A percentile compares a stretch with the other conserved stretches of the same genome.
Evolutionary conservation across 2,797 vertebrate genomes (phyloP).

Genomic region (Lepilemur septentrionalis): DNA sequence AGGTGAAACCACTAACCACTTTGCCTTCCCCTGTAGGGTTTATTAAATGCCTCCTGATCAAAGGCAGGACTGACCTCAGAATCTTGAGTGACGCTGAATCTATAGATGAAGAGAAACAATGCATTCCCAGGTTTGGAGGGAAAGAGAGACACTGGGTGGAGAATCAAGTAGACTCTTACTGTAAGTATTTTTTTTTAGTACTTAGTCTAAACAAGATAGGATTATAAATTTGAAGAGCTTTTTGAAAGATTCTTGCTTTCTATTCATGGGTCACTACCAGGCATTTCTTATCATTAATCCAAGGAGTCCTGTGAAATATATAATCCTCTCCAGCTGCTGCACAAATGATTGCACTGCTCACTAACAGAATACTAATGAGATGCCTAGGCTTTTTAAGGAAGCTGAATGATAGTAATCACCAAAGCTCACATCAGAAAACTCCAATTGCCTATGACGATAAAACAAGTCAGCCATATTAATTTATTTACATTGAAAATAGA

Average conservation of each 20-base stretch:
- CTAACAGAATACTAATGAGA: conserved; percentile 36
- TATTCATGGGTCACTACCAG: conserved; percentile 21
- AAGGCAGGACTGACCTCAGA: neutral
- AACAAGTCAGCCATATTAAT: neutral
- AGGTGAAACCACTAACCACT: neutral
- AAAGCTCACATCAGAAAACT: neutral
- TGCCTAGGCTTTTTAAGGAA: neutral
- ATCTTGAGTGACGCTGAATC: neutral
- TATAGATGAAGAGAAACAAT: neutral
- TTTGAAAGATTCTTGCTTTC: conserved; percentile 19
- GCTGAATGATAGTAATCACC: neutral
- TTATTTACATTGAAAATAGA: conserved; percentile 12
- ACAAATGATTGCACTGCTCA: neutral
- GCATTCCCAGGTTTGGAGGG: neutral
- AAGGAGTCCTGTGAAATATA: conserved; percentile 22
- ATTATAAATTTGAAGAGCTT: neutral
- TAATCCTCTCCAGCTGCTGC: neutral
- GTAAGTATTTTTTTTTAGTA: neutral
- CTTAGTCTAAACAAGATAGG: neutral
- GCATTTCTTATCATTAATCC: conserved; percentile 35
- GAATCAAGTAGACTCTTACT: neutral
- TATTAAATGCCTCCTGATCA: neutral
- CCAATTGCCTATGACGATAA: neutral
- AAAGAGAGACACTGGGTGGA: neutral
- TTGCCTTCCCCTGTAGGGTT: neutral